phyloP scores from a whole-genome alignment of 2,797 vertebrate species.

The Kryptopterus vitreolus region DNA sequence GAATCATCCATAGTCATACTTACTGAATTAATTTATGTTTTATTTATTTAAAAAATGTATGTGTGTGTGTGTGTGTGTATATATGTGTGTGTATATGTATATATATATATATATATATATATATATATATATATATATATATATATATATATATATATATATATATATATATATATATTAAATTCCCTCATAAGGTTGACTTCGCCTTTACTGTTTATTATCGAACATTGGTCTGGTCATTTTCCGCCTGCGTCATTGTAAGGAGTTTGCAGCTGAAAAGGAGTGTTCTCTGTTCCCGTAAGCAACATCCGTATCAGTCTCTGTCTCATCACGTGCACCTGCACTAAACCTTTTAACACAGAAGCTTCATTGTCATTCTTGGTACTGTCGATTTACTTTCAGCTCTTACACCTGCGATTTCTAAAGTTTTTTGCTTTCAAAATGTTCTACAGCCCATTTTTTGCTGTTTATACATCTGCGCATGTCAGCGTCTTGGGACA shows the following conservation, averaged over 20 bases:
- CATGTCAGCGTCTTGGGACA: conserved; percentile 61
- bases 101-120: no score
- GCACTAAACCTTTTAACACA: neutral
- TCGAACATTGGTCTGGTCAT: neutral
- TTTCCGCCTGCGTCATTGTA: neutral
- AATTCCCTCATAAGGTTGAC: neutral
- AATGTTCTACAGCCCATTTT: no score
- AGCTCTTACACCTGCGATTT: neutral
- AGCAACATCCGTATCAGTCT: neutral
- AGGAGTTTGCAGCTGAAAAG: neutral
- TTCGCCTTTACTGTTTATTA: neutral
- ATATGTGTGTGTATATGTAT: no score
- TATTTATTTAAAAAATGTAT: no score
- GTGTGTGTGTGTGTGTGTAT: no score
- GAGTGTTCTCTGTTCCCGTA: neutral
- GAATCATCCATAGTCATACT: no score
- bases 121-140: no score
- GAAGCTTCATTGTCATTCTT: neutral
- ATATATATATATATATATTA: no score
- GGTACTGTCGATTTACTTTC: neutral
- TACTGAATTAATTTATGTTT: no score
- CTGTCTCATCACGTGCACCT: neutral
- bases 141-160: no score
- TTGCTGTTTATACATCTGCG: conserved; percentile 18
- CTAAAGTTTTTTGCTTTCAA: neutral